phyloP scores from a whole-genome alignment of 2,888 invertebrate species.

The Nomada ruficornis region DNA sequence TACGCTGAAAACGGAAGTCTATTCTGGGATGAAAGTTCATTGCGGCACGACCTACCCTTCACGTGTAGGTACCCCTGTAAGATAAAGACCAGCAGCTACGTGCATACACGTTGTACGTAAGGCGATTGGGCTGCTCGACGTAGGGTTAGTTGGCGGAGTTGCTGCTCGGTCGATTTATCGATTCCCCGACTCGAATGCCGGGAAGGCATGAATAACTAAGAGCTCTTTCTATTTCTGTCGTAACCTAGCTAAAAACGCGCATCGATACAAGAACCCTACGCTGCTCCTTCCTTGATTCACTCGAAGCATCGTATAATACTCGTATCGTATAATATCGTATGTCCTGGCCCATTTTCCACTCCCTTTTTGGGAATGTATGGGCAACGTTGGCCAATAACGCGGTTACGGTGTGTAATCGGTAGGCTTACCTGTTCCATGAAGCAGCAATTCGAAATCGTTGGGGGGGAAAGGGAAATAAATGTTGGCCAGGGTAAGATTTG shows the following conservation, averaged over 20 bases:
- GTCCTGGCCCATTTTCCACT: slow-evolving; percentile 35
- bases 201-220: slow-evolving; percentile 81
- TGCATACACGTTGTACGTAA: neutral
- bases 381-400: neutral
- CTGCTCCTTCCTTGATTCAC: slow-evolving; percentile 9
- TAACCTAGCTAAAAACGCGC: slow-evolving; percentile 65
- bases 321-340: neutral
- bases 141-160: slow-evolving; percentile 72
- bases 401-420: neutral
- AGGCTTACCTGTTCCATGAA: neutral
- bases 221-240: slow-evolving; percentile 78
- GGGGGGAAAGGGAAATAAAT: neutral
- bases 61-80: neutral
- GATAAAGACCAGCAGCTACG: neutral
- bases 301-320: neutral
- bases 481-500: neutral
- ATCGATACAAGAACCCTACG: slow-evolving; percentile 44
- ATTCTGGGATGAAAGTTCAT: neutral
- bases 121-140: slow-evolving; percentile 29
- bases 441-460: neutral
- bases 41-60: slow-evolving; percentile 12
- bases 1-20: slow-evolving; percentile 66
- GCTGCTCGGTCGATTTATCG: slow-evolving; percentile 80
- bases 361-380: neutral
- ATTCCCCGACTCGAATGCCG: slow-evolving; percentile 78